Conservation (phyloP, 2,888 invertebrate genomes). For the Eumerus sabulonum region DNA sequence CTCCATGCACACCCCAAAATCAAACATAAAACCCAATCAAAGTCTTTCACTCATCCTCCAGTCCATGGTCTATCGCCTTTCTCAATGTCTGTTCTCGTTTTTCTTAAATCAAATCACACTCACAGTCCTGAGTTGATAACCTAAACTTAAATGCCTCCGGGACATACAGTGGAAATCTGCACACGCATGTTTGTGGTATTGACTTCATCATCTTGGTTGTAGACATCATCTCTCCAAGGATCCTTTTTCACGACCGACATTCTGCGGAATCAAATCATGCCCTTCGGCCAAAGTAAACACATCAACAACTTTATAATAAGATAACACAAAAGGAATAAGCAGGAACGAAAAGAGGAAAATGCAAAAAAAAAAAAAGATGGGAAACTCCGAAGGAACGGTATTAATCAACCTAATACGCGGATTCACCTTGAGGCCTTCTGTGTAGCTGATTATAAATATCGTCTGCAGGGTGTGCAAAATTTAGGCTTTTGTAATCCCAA, state of each 20-base stretch:
- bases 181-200: constrained; percentile 34
- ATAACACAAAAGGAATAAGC: not conserved
- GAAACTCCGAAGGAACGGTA: constrained; percentile 42
- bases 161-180: constrained; percentile 30
- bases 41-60: not conserved
- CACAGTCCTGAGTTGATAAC: constrained; percentile 39
- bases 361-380: too few species aligned
- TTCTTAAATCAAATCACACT: constrained; percentile 38
- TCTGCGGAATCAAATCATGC: constrained; percentile 19
- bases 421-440: constrained; percentile 47
- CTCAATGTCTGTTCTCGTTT: not conserved
- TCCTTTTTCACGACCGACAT: not conserved
- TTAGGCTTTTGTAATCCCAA: not conserved
- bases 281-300: constrained; percentile 44
- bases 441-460: constrained; percentile 44
- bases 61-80: too few species aligned
- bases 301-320: constrained; percentile 56
- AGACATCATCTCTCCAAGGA: not conserved
- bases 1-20: not conserved
- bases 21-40: constrained; percentile 2
- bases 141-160: constrained; percentile 32
- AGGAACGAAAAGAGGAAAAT: too few species aligned
- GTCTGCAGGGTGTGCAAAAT: constrained; percentile 26
- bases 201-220: not conserved
- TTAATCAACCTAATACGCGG: constrained; percentile 51